Evolutionary conservation across 2,797 vertebrate genomes (phyloP), one percentile per base, ranked within the genome.

Genomic region (Oreonectes daqikongensis): DNA sequence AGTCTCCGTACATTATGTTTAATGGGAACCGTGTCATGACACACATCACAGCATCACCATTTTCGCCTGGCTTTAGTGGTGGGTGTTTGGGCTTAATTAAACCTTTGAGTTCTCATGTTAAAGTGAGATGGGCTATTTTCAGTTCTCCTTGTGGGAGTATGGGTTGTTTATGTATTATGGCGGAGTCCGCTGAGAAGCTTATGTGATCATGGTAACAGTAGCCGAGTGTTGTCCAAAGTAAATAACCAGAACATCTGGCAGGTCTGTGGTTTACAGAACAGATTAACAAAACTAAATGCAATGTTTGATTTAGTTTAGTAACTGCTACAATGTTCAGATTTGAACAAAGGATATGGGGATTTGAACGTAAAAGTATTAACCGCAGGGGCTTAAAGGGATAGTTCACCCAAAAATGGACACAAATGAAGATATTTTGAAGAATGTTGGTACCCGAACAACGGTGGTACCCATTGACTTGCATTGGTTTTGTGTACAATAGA

Each of bases 51-150:
- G 3, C 68, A 40, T 69, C 66, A 55, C 18, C 11, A 24, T 63
- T 44, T 59, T 44, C 63, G 66, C 38, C 5, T 28, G 7, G 32
- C 60, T 69, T 46, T 46, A 26, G 30, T 59, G n/a, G 64, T 72
- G 70, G 63, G 76, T 75, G 67, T 72, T 78, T 63, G 22, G 15
- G 53, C 67, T 63, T 81, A 75, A 78, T 80, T 83, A 78, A 78
- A 66, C 60, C 69, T 38, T 59, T 46, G 75, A 72, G 73, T 64
- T 81, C 55, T 76, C 69, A 65, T 80, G 64, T 81, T 71, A 68
- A 35, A 64, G 24, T 35, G 63, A 60, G 68, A 73, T 24, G 17
- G 55, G 59, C 59, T 82, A 74, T 79, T 82, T 76, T 78, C 52
- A 74, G 69, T 28, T 52, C n/a, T 28, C 52, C 75, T 70, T 40